These are phyloP conservation scores for Phoenoteleia sp. DNA, from an alignment of 2,888 invertebrate genomes.

Conservation along the genomic window DNA sequence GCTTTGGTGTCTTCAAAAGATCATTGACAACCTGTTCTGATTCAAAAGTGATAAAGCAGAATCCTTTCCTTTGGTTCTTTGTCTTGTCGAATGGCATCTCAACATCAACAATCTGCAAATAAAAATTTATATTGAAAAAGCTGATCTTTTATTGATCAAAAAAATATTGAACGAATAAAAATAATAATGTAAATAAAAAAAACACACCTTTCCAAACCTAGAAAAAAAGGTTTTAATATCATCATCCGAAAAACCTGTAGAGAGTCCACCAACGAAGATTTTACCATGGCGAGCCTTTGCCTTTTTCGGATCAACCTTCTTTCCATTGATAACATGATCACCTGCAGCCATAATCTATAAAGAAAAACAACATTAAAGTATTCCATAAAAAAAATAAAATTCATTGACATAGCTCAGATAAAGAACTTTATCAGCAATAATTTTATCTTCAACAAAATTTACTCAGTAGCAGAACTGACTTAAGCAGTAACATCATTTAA, in stretches of 20 bases:
- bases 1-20: conserved; percentile 96
- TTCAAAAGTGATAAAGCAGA: conserved; percentile 99
- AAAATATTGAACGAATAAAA: no score
- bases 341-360: conserved; percentile 90
- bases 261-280: conserved; percentile 98
- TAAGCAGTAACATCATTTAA: conserved; percentile 56
- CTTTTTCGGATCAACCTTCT: conserved; percentile 98
- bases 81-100: conserved; percentile 99
- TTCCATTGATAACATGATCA: conserved; percentile 97
- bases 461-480: conserved; percentile 86
- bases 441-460: no score
- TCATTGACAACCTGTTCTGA: conserved; percentile 98
- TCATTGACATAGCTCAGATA: no score
- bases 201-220: conserved; percentile 96
- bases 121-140: background rate
- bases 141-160: no score
- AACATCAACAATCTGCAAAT: conserved; percentile 94
- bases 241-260: conserved; percentile 96
- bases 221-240: conserved; percentile 97
- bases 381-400: conserved; percentile 1
- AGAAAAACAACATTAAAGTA: no score
- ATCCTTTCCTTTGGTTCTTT: conserved; percentile 98
- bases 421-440: no score
- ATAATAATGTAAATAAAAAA: background rate
- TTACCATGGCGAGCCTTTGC: conserved; percentile 98